These are phyloP conservation scores for Chitala chitala DNA, from an alignment of 2,113 vertebrate genomes.

Conservation along the genomic window DNA sequence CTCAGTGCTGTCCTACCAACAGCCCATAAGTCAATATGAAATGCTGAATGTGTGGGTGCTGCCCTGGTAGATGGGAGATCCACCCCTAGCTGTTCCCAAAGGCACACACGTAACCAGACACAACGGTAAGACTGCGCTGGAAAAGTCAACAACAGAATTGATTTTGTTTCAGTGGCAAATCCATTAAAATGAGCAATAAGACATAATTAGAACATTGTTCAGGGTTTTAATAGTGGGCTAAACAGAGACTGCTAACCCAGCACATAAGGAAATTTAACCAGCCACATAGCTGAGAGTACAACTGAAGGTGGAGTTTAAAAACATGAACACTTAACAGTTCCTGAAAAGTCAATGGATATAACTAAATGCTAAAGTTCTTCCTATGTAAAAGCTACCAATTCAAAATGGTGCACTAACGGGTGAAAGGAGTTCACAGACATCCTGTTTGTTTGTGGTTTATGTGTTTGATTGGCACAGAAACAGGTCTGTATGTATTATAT, in stretches of 20 bases:
- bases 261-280: too few relatives aligned
- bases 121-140: too few relatives aligned
- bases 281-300: background rate
- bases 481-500: background rate
- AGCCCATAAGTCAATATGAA: conserved; percentile 40
- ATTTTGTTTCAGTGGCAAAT: too few relatives aligned
- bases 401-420: background rate
- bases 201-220: too few relatives aligned
- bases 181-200: too few relatives aligned
- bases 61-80: background rate
- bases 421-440: background rate
- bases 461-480: background rate
- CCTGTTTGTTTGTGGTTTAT: background rate
- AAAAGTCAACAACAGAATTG: too few relatives aligned
- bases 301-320: too few relatives aligned
- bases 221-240: too few relatives aligned
- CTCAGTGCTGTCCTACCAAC: conserved; percentile 56
- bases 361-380: background rate
- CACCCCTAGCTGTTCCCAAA: background rate
- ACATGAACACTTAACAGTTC: too few relatives aligned
- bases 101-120: too few relatives aligned
- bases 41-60: conserved; percentile 33
- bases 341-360: background rate
- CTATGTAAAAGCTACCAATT: background rate
- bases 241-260: too few relatives aligned